Conservation (phyloP, 2,888 invertebrate species). For the Agriotes lineatus region DNA sequence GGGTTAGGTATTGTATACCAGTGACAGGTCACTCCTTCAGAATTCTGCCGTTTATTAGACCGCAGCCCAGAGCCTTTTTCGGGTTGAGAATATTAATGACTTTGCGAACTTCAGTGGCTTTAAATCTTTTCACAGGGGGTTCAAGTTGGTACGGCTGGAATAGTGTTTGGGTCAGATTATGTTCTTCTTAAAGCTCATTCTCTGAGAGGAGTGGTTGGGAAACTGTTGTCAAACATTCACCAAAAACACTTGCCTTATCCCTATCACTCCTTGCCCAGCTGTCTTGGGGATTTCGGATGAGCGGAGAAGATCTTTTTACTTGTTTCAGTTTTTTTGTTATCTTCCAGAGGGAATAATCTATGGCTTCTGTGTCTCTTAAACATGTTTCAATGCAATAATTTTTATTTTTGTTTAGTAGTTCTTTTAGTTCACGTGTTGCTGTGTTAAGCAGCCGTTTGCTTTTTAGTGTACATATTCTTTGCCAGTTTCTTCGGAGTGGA, state of each 20-base stretch:
- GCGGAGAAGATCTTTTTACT: background rate
- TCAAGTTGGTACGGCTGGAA: background rate
- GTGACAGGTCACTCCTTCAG: background rate
- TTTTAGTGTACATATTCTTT: too few relatives aligned
- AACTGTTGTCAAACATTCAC: background rate
- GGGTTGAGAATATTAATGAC: background rate
- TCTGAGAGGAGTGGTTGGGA: background rate
- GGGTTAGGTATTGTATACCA: background rate
- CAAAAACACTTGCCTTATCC: background rate
- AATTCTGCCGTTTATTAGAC: background rate
- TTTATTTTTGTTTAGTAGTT: too few relatives aligned
- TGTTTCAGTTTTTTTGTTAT: background rate
- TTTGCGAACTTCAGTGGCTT: background rate
- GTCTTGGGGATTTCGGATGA: background rate
- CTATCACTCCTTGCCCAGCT: background rate
- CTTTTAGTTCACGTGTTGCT: too few relatives aligned
- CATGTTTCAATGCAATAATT: background rate
- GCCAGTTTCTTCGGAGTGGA: too few relatives aligned
- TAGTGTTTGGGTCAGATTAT: background rate
- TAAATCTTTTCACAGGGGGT: too few relatives aligned
- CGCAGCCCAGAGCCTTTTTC: background rate
- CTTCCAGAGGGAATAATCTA: background rate
- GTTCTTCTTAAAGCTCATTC: background rate
- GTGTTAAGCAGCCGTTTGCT: too few relatives aligned
- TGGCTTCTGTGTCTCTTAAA: background rate